These are phyloP conservation scores for Pelodytes ibericus DNA, from an alignment of 2,797 vertebrate genomes.

Conservation along the genomic window DNA sequence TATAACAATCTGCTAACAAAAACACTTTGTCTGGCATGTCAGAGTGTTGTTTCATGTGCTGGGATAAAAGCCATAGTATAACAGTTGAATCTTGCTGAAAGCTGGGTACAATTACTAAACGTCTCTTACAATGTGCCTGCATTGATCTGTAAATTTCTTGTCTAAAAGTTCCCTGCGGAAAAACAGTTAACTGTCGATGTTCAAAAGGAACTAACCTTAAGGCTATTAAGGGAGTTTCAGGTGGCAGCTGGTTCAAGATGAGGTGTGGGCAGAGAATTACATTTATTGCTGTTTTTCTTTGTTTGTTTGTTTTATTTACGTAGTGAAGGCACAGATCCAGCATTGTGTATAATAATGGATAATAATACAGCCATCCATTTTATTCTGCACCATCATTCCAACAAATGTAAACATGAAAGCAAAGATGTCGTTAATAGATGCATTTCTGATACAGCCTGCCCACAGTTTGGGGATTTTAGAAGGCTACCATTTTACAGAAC, in stretches of 20 bases:
- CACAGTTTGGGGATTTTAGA: not conserved
- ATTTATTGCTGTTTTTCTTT: constrained; percentile 32
- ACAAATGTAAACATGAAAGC: not conserved
- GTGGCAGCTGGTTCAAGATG: constrained; percentile 36
- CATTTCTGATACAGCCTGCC: not conserved
- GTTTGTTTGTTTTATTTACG: not conserved
- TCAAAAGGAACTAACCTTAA: constrained; percentile 7
- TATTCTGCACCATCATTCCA: not conserved
- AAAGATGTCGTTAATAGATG: not conserved
- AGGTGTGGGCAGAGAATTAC: not conserved
- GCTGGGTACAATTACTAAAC: constrained; percentile 22
- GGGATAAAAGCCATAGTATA: constrained; percentile 11
- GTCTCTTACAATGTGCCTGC: not conserved
- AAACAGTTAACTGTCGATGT: constrained; percentile 13
- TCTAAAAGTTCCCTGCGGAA: constrained; percentile 51
- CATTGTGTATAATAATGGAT: not conserved
- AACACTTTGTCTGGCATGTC: constrained; percentile 41
- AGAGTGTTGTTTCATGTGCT: constrained; percentile 45
- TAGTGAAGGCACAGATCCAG: not conserved
- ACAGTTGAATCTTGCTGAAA: constrained; percentile 31
- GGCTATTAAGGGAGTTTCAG: constrained; percentile 6
- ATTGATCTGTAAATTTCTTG: constrained; percentile 43
- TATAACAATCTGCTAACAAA: constrained; percentile 18
- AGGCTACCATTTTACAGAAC: not conserved
- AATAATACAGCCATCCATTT: not conserved